Percentiles rank a stretch among this genome's conserved stretches.
Conservation (phyloP, 2,797 vertebrate species). For the Odontamblyopus rebecca region DNA sequence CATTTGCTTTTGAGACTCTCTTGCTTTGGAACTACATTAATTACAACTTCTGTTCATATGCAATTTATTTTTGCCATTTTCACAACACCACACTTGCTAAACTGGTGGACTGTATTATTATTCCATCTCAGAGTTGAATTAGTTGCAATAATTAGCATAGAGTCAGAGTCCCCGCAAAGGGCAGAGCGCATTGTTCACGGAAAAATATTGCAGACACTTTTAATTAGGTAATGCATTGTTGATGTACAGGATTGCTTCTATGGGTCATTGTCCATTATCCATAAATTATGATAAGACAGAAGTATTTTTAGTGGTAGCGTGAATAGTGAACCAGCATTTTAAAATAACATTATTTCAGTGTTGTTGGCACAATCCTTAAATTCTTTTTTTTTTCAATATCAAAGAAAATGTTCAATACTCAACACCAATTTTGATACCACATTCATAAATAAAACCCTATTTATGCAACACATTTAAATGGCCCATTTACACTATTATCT, state of each 20-base stretch:
- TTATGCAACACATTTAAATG: too few species aligned
- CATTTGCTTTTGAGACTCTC: conserved; percentile 43
- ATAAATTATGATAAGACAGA: not conserved
- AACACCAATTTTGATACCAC: too few species aligned
- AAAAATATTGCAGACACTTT: conserved; percentile 25
- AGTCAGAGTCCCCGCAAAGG: conserved; percentile 35
- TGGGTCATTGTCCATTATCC: conserved; percentile 17
- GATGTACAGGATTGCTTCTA: conserved; percentile 13
- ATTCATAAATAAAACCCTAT: too few species aligned
- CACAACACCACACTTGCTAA: conserved; percentile 21
- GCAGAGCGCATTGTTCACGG: conserved; percentile 28
- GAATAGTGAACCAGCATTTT: not conserved
- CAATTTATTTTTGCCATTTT: conserved; percentile 40
- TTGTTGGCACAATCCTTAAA: not conserved
- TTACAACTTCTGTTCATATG: conserved; percentile 45
- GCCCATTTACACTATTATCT: too few species aligned
- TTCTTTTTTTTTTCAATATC: too few species aligned
- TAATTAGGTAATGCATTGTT: conserved; percentile 7
- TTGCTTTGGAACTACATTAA: conserved; percentile 43
- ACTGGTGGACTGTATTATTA: conserved; percentile 33
- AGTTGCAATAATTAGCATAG: conserved; percentile 34
- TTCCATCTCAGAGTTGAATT: conserved; percentile 40
- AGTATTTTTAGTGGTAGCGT: not conserved
- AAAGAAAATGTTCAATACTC: too few species aligned
- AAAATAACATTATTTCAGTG: not conserved